These are phyloP conservation scores for Bicyclus anynana DNA, from an alignment of 1,140 invertebrate species.

Conservation along the genomic window DNA sequence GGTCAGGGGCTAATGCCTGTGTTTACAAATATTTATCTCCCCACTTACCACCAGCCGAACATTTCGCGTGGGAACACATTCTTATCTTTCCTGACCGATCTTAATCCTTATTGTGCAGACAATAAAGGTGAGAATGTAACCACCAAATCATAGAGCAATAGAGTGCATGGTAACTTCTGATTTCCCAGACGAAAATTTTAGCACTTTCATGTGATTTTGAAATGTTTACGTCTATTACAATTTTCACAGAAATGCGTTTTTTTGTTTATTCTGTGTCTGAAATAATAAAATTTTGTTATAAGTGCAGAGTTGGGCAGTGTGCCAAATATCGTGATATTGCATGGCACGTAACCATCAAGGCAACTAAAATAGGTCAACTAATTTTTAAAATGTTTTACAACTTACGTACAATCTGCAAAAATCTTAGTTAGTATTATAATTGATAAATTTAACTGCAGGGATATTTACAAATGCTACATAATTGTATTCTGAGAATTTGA, in stretches of 20 bases:
- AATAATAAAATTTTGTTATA: background rate
- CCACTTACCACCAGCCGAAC: slow-evolving; percentile 50
- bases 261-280: background rate
- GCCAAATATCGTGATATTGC: background rate
- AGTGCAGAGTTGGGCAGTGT: background rate
- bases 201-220: slow-evolving; percentile 23
- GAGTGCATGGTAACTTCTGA: background rate
- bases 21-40: slow-evolving; percentile 70
- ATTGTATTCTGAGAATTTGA: too few species aligned
- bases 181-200: slow-evolving; percentile 51
- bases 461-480: too few species aligned
- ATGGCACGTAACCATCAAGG: background rate
- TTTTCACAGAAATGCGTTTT: background rate
- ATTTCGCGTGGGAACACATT: slow-evolving; percentile 62
- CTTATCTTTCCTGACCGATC: slow-evolving; percentile 25
- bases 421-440: too few species aligned
- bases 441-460: too few species aligned
- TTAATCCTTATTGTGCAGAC: slow-evolving; percentile 12
- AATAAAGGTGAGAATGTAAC: slow-evolving; percentile 20
- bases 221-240: background rate
- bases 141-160: background rate
- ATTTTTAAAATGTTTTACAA: background rate
- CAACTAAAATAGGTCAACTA: background rate
- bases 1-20: slow-evolving; percentile 40
- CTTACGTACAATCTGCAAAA: too few species aligned